Evolutionary conservation across 2,888 invertebrate genomes (phyloP), one percentile per base, ranked within the genome.

Genomic region (Lordiphosa andalusiaca): DNA sequence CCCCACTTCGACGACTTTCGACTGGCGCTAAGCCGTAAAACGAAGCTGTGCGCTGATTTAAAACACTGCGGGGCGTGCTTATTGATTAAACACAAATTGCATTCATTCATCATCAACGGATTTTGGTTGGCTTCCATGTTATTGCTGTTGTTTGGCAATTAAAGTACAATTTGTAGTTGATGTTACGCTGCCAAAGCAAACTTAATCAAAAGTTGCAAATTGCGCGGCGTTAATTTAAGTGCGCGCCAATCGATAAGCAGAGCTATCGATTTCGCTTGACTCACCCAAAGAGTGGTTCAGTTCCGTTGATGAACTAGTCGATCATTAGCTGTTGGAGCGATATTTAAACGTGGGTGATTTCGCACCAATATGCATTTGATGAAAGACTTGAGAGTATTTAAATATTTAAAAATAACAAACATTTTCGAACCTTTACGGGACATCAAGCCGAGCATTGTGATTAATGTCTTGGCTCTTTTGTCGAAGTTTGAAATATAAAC

Each of bases 11-110:
- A 33, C 39, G 3, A 37, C 47, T 41, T 53, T 47, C 19, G 39
- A 64, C 67, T 78, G 78, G 78, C 78, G 78, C 78, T 80, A 81
- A 77, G 84, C 81, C 78, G 78, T 78, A 81, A 84, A 78, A 56
- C 81, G 81, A 73, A 73, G 63, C 84, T 71, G 77, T 77, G 81
- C 77, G 82, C 77, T 83, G 78, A 78, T 83, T 83, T 78, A 76
- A 83, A 80, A 68, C 78, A 73, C 78, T 76, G 78, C 78, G 84
- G 78, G 78, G 78, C 84, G 84, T 84, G 67, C 69, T 71, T 80
- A 81, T 80, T 84, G 78, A 80, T 80, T 80, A 80, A 84, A 84
- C 77, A 81, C 78, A 84, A 84, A 80, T 80, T 84, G 78, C 74
- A 60, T 81, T 71, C 74, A 84, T 81, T 81, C 77, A 80, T 81